Evolutionary conservation across 1,140 invertebrate species (phyloP).

Genomic region (Mercenaria mercenaria): DNA sequence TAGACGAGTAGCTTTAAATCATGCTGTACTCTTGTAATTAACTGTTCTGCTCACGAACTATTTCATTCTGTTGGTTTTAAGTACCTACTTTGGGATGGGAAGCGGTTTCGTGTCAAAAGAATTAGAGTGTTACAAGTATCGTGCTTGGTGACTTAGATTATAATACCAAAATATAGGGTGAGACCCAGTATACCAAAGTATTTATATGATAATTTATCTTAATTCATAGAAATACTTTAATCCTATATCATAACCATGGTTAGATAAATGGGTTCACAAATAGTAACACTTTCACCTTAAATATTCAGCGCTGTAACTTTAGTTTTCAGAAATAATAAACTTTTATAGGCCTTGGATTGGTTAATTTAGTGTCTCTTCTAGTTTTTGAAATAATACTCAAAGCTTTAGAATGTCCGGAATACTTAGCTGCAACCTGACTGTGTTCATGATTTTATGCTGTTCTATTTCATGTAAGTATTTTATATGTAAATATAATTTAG

Average conservation of each 20-base stretch:
- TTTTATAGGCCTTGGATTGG: too few species aligned
- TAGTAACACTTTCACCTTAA: not conserved
- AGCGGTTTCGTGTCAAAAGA: not conserved
- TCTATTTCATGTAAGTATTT: slow-evolving; percentile 5
- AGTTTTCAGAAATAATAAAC: too few species aligned
- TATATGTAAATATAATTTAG: too few species aligned
- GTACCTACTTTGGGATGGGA: too few species aligned
- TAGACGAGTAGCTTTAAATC: too few species aligned
- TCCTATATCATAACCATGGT: not conserved
- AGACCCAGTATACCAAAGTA: slow-evolving; percentile 9
- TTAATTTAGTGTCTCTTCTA: too few species aligned
- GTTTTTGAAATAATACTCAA: slow-evolving; percentile 5
- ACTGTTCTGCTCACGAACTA: too few species aligned
- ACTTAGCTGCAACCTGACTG: not conserved
- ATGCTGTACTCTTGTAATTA: too few species aligned
- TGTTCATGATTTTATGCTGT: not conserved
- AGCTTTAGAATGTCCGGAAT: not conserved
- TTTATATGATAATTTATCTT: slow-evolving; percentile 19
- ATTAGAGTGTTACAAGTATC: not conserved
- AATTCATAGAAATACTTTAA: slow-evolving; percentile 1
- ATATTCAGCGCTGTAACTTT: not conserved
- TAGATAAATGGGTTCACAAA: not conserved
- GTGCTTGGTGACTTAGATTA: not conserved
- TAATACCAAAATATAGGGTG: not conserved
- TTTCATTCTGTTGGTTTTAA: too few species aligned